Evolutionary conservation across 2,888 invertebrate species (phyloP).

Genomic region (Miltochrista miniata): DNA sequence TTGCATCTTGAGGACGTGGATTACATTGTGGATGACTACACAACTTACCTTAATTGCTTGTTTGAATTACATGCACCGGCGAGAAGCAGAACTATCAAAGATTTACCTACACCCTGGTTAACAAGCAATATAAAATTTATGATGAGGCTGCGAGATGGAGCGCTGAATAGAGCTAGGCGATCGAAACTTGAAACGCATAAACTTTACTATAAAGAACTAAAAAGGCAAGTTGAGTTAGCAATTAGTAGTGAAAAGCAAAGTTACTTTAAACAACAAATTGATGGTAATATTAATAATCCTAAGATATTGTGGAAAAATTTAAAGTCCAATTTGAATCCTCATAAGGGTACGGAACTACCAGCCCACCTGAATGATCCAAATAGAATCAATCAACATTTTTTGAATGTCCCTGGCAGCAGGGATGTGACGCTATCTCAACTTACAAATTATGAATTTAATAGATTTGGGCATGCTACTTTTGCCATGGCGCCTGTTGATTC

Average conservation of each 20-base stretch:
- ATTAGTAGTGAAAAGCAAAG: conserved; percentile 7
- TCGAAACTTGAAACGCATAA: conserved; percentile 2
- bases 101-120: too few species aligned
- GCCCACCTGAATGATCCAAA: neutral
- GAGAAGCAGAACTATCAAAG: too few species aligned
- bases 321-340: neutral
- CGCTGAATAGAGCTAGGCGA: neutral
- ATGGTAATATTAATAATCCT: neutral
- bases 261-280: conserved; percentile 3
- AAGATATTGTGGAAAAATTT: conserved; percentile 2
- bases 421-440: neutral
- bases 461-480: neutral
- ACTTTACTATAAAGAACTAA: conserved; percentile 6
- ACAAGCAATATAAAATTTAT: too few species aligned
- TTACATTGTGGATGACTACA: too few species aligned
- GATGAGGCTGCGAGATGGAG: too few species aligned
- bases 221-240: neutral
- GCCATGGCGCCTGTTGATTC: too few species aligned
- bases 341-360: neutral
- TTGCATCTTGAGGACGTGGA: too few species aligned
- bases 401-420: neutral
- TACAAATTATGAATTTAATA: neutral
- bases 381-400: neutral
- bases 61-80: too few species aligned
- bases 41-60: too few species aligned